These are phyloP conservation scores for Spodoptera exigua DNA, from an alignment of 2,888 invertebrate genomes.

Conservation along the genomic window DNA sequence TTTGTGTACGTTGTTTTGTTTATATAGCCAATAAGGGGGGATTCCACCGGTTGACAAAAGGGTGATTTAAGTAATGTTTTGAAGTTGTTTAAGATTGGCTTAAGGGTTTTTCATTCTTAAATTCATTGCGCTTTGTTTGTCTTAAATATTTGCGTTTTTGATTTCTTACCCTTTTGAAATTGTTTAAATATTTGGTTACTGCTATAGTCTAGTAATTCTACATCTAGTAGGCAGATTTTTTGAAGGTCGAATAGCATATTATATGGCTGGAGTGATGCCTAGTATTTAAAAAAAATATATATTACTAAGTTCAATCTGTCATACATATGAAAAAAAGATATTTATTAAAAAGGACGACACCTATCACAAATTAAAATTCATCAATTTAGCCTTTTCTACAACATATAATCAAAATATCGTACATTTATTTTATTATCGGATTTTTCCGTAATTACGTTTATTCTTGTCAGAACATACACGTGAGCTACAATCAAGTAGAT, in stretches of 20 bases:
- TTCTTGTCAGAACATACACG: slow-evolving; percentile 29
- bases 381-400: no score
- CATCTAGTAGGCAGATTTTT: no score
- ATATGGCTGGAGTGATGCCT: no score
- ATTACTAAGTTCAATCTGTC: no score
- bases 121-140: slow-evolving; percentile 43
- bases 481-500: slow-evolving; percentile 53
- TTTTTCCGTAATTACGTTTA: slow-evolving; percentile 8
- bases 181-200: not conserved
- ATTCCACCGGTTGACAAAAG: slow-evolving; percentile 70
- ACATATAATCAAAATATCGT: no score
- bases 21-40: slow-evolving; percentile 78
- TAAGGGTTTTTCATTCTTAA: slow-evolving; percentile 32
- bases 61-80: slow-evolving; percentile 43
- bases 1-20: slow-evolving; percentile 76
- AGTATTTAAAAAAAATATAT: no score
- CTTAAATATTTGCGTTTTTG: slow-evolving; percentile 9
- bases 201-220: not conserved
- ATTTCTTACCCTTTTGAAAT: not conserved
- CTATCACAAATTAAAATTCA: no score
- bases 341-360: no score
- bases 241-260: no score
- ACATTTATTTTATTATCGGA: no score
- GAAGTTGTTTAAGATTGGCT: slow-evolving; percentile 42
- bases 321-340: no score